Evolutionary conservation across 1,140 invertebrate species (phyloP).

Genomic region (Epicauta chinensis): DNA sequence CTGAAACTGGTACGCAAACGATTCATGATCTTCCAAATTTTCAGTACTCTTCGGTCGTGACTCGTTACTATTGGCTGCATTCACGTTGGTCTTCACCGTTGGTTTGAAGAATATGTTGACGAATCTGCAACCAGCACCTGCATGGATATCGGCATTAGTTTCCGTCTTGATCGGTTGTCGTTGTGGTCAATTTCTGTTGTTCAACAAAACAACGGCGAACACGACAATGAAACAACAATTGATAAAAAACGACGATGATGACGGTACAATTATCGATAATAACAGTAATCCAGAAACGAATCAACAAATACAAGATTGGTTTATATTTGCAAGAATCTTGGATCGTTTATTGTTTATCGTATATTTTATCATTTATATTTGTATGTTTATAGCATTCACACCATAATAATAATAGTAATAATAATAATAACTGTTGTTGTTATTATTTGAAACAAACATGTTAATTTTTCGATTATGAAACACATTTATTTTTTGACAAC

Average conservation of each 20-base stretch:
- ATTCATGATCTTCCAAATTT: conserved; percentile 19
- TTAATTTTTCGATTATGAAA: conserved; percentile 6
- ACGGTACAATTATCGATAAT: conserved; percentile 27
- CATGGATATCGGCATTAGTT: conserved; percentile 27
- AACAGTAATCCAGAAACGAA: neutral
- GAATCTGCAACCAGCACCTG: conserved; percentile 20
- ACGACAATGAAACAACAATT: conserved; percentile 5
- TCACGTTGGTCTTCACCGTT: conserved; percentile 30
- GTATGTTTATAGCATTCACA: conserved; percentile 25
- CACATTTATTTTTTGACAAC: conserved; percentile 17
- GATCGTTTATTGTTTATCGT: conserved; percentile 29
- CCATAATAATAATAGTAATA: too few relatives aligned
- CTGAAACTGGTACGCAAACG: neutral
- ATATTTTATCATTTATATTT: conserved; percentile 28
- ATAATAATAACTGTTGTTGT: too few relatives aligned
- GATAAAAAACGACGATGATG: conserved; percentile 27
- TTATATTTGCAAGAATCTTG: conserved; percentile 27
- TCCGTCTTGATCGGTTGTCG: conserved; percentile 26
- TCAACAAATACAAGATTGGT: conserved; percentile 24
- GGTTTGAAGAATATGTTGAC: conserved; percentile 27
- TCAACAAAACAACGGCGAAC: conserved; percentile 28
- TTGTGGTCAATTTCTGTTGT: conserved; percentile 30
- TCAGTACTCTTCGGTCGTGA: conserved; percentile 34
- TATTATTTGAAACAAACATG: neutral
- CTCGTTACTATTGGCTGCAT: conserved; percentile 30